These are phyloP conservation scores for Carlito syrichta DNA, from an alignment of 2,113 vertebrate species.

Conservation along the genomic window DNA sequence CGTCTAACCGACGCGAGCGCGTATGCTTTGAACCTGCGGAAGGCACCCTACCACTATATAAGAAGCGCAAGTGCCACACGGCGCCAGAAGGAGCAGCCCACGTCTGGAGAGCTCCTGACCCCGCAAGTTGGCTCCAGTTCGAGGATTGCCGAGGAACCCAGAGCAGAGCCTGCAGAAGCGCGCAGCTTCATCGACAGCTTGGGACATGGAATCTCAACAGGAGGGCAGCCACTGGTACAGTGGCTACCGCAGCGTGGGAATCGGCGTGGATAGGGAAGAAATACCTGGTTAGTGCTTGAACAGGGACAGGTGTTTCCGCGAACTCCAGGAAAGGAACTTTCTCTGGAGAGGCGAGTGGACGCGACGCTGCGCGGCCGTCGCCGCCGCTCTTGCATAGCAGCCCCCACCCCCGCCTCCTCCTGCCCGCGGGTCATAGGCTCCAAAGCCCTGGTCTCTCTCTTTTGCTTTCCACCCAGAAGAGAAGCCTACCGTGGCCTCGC, in stretches of 20 bases:
- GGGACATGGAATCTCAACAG: neutral
- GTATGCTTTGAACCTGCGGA: neutral
- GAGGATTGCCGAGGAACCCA: rapidly evolving
- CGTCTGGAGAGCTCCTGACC: rapidly evolving
- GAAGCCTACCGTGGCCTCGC: rapidly evolving
- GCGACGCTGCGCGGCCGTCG: rapidly evolving
- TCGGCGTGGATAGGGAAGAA: rapidly evolving
- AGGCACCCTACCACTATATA: neutral
- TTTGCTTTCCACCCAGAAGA: neutral
- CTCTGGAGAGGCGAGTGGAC: neutral
- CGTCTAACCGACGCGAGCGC: neutral
- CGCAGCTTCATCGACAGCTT: neutral
- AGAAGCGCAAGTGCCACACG: rapidly evolving
- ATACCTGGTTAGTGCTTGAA: constrained; percentile 17
- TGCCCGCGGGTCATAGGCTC: rapidly evolving
- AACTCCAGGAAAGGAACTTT: neutral
- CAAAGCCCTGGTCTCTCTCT: neutral
- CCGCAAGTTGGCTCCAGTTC: rapidly evolving
- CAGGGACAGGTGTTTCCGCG: neutral
- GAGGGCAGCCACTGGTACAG: rapidly evolving
- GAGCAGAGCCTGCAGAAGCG: neutral
- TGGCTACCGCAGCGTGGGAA: neutral
- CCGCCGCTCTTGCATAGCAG: neutral
- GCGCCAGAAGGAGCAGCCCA: neutral
- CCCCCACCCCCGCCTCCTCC: neutral